phyloP scores from a whole-genome alignment of 2,888 invertebrate species.

The Bellardia pandia region DNA sequence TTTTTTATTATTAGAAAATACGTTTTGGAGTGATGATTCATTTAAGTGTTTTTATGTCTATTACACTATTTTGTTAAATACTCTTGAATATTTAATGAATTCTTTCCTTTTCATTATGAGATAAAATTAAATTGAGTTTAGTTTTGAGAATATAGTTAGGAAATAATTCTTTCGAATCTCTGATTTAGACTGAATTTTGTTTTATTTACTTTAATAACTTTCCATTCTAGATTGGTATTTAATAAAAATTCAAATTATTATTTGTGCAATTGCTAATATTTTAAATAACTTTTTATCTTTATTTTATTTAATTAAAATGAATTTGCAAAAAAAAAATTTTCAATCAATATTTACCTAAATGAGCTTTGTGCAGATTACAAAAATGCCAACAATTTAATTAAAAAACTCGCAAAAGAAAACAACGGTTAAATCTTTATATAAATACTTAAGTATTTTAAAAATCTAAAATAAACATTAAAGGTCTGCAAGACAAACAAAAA shows the following conservation, averaged over 20 bases:
- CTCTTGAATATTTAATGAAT: not conserved
- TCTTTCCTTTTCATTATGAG: no score
- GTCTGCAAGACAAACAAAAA: conserved; percentile 20
- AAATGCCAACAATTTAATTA: conserved; percentile 25
- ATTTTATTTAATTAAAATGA: conserved; percentile 15
- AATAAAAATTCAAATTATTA: not conserved
- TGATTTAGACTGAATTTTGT: not conserved
- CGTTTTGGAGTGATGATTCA: conserved; percentile 59
- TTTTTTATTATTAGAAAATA: conserved; percentile 43
- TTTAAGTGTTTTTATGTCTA: not conserved
- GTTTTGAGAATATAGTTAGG: no score
- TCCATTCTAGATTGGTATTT: not conserved
- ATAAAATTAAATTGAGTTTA: no score
- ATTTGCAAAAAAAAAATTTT: conserved; percentile 23
- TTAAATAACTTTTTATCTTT: conserved; percentile 8
- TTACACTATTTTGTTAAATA: not conserved
- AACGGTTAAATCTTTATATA: conserved; percentile 25
- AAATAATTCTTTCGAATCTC: no score
- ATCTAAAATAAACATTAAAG: conserved; percentile 46
- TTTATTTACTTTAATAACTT: not conserved
- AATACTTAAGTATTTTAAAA: conserved; percentile 36
- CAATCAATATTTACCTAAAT: conserved; percentile 33
- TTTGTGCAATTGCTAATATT: not conserved
- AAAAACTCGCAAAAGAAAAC: conserved; percentile 41
- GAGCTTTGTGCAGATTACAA: not conserved